These are phyloP conservation scores for Poeciliopsis occidentalis DNA, from an alignment of 2,113 vertebrate genomes.

Conservation along the genomic window DNA sequence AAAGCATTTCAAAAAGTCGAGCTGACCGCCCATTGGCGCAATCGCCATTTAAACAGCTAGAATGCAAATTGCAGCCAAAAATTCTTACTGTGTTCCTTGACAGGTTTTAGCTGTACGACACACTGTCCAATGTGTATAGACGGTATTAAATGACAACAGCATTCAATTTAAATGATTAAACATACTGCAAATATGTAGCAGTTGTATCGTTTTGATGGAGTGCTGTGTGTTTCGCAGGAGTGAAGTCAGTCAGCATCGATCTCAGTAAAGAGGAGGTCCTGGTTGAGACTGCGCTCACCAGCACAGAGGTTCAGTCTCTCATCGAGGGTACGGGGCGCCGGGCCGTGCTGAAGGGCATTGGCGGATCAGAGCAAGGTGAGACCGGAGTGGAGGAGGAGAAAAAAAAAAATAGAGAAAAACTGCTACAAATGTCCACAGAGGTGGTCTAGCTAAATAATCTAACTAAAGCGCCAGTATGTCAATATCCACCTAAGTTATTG, in stretches of 20 bases:
- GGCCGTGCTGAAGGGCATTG: conserved; percentile 88
- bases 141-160: background rate
- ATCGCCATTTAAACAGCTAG: background rate
- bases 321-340: conserved; percentile 85
- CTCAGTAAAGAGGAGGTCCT: conserved; percentile 83
- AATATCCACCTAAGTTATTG: background rate
- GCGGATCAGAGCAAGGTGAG: conserved; percentile 75
- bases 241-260: conserved; percentile 79
- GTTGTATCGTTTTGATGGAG: background rate
- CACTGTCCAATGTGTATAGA: background rate
- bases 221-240: conserved; percentile 65
- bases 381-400: background rate
- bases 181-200: background rate
- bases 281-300: conserved; percentile 82
- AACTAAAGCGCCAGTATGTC: background rate
- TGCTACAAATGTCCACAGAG: background rate
- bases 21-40: background rate
- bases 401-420: background rate
- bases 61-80: background rate
- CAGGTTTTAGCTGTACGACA: background rate
- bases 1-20: background rate
- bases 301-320: conserved; percentile 81
- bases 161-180: too few species aligned
- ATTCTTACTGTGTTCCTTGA: background rate
- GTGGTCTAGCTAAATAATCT: background rate